Base-by-base conservation (phyloP, 2,113 vertebrate genomes). In the Oncorhynchus nerka region DNA sequence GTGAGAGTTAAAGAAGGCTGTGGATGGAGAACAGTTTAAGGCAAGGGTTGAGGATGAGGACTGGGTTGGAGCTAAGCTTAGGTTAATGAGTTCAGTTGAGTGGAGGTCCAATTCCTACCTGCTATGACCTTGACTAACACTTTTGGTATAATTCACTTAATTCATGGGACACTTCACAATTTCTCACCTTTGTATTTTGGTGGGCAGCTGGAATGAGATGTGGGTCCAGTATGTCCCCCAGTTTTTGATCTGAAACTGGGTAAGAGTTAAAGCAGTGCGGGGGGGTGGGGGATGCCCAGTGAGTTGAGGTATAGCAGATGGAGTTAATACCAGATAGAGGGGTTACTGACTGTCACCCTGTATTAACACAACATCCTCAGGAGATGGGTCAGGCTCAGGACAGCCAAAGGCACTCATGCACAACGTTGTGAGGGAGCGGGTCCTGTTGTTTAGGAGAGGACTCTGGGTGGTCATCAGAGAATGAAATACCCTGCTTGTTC, bases 311-410 rank as follows among this genome's bases (percentile, higher is more conserved):
- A 77, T 64, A 32, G 61, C 24, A 66, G 68, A 57, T 61, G 13
- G 22, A 15, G 72, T 32, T 75, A 79, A 74, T 48, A 65, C 20
- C 59, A 80, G 16, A 68, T 28, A 67, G 28, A 62, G 28, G 70
- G 73, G 68, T 82, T 73, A 83, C 81, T 45, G 9, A 45, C 39
- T 86, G 85, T 88, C 83, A 84, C 76, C 80, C 39, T 71, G 74
- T 68, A 90, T 90, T 83, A 92, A 70, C 75, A 83, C 70, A 49
- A 75, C 75, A 59, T 70, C 76, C 66, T 82, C 71, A 73, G 55
- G 8, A 83, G 30, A 79, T 57, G 65, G 79, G 72, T 39, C 55
- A 80, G 67, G 28, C 34, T 62, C 28, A 70, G 55, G 57, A 76
- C 55, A 48, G 55, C 22, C 72, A 75, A 24, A 55, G 9, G 22